Percentiles rank a stretch among this genome's conserved stretches.
Evolutionary conservation across 2,888 invertebrate genomes (phyloP).

Genomic region (Apomyelois bistriatella): DNA sequence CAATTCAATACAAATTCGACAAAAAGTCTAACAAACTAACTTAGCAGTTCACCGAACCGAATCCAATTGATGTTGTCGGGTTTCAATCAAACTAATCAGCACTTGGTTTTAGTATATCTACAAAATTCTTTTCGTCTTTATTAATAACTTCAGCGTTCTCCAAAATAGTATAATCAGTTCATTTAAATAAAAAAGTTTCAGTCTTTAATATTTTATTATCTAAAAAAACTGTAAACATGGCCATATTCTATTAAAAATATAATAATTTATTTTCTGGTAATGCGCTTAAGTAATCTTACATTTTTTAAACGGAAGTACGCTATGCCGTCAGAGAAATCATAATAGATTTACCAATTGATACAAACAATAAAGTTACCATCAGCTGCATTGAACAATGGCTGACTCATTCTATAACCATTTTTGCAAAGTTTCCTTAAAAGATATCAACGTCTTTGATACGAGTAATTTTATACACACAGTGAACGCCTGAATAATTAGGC

Average conservation of each 20-base stretch:
- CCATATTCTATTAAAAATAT: no score
- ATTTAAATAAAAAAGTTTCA: no score
- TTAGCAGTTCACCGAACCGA: not conserved
- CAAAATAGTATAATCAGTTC: no score
- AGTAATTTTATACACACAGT: not conserved
- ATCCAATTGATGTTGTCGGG: not conserved
- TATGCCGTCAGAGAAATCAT: slow-evolving; percentile 7
- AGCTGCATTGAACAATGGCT: slow-evolving; percentile 10
- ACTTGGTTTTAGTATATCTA: no score
- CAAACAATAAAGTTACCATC: not conserved
- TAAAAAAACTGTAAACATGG: no score
- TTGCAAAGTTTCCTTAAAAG: not conserved
- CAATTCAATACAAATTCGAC: not conserved
- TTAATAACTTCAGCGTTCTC: no score
- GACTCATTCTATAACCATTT: slow-evolving; percentile 8
- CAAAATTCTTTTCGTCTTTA: no score
- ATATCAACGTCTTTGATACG: not conserved
- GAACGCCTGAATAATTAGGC: not conserved
- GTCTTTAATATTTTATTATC: no score
- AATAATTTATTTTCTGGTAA: no score
- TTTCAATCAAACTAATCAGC: no score
- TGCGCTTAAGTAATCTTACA: not conserved
- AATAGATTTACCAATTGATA: not conserved
- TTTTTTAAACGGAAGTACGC: not conserved
- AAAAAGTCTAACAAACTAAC: not conserved